Conservation (phyloP, 2,113 vertebrate genomes). For the Macrotus californicus region DNA sequence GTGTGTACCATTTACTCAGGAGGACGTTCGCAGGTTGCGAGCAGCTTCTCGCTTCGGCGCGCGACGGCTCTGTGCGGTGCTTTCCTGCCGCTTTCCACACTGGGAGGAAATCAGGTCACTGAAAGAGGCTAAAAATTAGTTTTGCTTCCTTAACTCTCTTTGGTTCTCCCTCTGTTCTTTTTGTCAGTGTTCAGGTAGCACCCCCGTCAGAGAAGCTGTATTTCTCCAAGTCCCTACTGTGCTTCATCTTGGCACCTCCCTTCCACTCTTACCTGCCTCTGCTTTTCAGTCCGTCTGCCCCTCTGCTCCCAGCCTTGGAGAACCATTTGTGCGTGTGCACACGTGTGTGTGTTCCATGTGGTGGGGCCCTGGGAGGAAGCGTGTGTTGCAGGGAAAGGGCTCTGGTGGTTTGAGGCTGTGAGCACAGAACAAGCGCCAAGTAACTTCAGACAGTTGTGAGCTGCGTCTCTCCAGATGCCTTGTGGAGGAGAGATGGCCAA, state of each 20-base stretch:
- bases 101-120: constrained; percentile 75
- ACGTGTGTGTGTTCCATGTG: not conserved
- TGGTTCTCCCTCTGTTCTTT: constrained; percentile 74
- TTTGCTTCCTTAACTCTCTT: constrained; percentile 69
- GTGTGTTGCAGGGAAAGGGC: not conserved
- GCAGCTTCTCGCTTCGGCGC: constrained; percentile 70
- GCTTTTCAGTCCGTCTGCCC: constrained; percentile 68
- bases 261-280: constrained; percentile 70
- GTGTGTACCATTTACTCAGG: not conserved
- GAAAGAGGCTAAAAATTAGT: constrained; percentile 65
- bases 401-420: not conserved
- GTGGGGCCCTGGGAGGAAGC: not conserved
- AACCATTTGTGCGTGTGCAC: not conserved
- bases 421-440: not conserved
- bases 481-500: not conserved
- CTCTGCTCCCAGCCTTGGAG: not conserved
- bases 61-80: constrained; percentile 63
- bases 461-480: not conserved
- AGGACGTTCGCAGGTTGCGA: constrained; percentile 65
- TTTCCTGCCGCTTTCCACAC: constrained; percentile 62
- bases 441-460: not conserved
- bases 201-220: constrained; percentile 66
- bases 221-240: constrained; percentile 68
- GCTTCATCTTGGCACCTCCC: constrained; percentile 73
- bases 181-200: constrained; percentile 73